A percentile compares a stretch with the other conserved stretches of the same genome.
Evolutionary conservation across 2,797 vertebrate species (phyloP).

Genomic region (Aphelocoma californica): DNA sequence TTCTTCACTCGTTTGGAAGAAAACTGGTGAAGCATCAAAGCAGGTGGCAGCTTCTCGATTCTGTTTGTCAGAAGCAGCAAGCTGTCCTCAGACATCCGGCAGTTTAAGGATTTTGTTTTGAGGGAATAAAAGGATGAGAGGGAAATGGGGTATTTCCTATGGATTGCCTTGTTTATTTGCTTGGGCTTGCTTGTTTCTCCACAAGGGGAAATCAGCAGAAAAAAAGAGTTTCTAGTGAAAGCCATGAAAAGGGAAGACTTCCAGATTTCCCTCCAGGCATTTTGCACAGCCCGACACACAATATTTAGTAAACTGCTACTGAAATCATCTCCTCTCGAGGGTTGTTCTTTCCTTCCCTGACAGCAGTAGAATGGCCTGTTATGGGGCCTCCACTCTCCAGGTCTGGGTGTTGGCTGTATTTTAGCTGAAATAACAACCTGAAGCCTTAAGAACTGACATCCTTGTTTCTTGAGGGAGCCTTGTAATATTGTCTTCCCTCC

Average conservation of each 20-base stretch:
- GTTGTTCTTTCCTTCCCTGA: neutral
- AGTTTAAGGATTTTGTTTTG: slow-evolving; percentile 1
- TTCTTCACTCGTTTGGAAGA: neutral
- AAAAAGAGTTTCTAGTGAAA: slow-evolving; percentile 26
- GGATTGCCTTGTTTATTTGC: slow-evolving; percentile 29
- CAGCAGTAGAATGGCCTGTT: neutral
- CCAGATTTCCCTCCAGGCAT: slow-evolving; percentile 14
- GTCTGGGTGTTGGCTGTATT: neutral
- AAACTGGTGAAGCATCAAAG: neutral
- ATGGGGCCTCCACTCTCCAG: neutral
- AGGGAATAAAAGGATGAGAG: neutral
- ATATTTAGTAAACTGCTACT: neutral
- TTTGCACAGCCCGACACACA: neutral
- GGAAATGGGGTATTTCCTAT: slow-evolving; percentile 40
- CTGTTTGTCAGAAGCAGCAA: neutral
- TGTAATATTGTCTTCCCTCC: neutral
- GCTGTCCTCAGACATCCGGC: neutral
- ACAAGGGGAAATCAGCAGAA: neutral
- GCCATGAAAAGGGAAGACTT: neutral
- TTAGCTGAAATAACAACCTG: neutral
- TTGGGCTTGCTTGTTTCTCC: neutral
- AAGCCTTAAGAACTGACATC: neutral
- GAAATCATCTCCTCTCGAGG: neutral
- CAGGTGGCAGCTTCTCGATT: neutral
- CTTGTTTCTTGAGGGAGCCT: neutral